Conservation (phyloP, 2,797 vertebrate species). For the Arctocebus calabarensis region DNA sequence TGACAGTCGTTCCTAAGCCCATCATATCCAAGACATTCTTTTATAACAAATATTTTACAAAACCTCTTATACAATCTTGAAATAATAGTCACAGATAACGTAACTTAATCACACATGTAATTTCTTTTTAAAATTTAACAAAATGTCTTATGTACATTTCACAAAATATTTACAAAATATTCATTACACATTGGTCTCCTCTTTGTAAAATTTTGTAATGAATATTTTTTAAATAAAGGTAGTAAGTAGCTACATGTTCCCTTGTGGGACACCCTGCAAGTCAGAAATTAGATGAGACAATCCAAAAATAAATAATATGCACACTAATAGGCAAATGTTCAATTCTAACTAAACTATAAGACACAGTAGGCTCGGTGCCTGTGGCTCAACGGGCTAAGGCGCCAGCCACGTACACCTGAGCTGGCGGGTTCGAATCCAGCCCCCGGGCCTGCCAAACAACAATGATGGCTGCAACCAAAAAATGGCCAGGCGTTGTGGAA, state of each 20-base stretch:
- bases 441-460: no score
- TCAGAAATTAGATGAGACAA: conserved; percentile 1
- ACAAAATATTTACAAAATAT: no score
- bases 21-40: neutral
- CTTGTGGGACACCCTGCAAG: neutral
- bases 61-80: neutral
- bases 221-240: no score
- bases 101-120: neutral
- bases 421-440: no score
- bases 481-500: no score
- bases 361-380: no score
- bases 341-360: neutral
- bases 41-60: conserved; percentile 34
- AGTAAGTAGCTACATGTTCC: no score
- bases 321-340: neutral
- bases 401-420: no score
- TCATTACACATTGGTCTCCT: no score
- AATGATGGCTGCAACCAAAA: no score
- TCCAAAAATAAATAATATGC: neutral
- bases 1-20: neutral
- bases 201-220: no score
- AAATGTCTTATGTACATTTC: neutral
- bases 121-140: conserved; percentile 23
- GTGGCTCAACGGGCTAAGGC: no score
- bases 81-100: neutral